Evolutionary conservation across 2,113 vertebrate species (phyloP).

Genomic region (Pelvicachromis taeniatus): DNA sequence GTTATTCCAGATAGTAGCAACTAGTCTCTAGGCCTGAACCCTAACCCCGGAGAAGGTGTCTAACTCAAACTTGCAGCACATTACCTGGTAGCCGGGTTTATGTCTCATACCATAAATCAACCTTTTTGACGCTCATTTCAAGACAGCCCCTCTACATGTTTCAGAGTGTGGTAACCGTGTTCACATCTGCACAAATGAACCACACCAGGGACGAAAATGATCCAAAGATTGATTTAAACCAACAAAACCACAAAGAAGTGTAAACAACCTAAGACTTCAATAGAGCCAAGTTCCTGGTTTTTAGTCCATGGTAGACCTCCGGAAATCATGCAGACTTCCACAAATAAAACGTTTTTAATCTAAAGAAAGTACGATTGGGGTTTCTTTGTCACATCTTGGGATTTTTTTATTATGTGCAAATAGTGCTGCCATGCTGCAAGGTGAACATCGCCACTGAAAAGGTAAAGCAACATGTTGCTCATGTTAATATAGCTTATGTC

Average conservation of each 20-base stretch:
- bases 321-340: rapidly evolving
- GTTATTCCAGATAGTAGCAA: background rate
- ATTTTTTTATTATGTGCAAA: background rate
- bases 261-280: background rate
- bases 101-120: background rate
- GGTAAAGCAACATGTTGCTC: background rate
- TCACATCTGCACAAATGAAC: background rate
- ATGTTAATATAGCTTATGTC: background rate
- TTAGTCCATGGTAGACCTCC: background rate
- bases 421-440: background rate
- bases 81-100: background rate
- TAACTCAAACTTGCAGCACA: background rate
- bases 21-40: background rate
- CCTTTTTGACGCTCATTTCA: background rate
- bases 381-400: background rate
- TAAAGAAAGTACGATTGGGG: background rate
- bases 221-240: background rate
- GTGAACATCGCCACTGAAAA: background rate
- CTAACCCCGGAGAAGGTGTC: background rate
- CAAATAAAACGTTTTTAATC: background rate
- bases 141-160: background rate
- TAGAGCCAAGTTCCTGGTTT: background rate
- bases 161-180: background rate
- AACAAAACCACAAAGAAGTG: no score
- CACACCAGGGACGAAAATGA: background rate